Evolutionary conservation across 2,797 vertebrate species (phyloP), one percentile per base, ranked within the genome.

Genomic region (Mormyrops attenuatus): DNA sequence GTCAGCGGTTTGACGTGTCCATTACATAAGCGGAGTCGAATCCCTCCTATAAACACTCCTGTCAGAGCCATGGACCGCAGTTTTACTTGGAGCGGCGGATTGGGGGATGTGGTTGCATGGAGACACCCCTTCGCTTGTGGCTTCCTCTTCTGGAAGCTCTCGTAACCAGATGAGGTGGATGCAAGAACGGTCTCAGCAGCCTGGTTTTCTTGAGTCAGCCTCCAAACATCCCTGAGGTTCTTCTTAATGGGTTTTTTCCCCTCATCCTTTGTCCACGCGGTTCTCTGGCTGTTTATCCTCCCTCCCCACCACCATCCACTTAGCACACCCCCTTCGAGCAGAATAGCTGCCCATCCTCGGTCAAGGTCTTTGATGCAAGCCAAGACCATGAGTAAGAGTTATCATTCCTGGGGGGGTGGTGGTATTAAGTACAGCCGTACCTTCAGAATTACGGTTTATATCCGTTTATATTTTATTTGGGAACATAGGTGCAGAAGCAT

Each of bases 21-120:
- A 84, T 89, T 85, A 50, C 89, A 85, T 90, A 91, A 91, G 66
- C 80, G 86, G n/a, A 55, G 73, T 82, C 73, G 34, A 92, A 91
- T 92, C 63, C 82, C 85, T 88, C 17, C 38, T 88, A 88, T 91
- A 92, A 91, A 92, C 91, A 93, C 47, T 63, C 52, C 20, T 8
- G 89, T 88, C 44, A 52, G 47, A 30, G 57, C 55, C 80, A 86
- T 34, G 38, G 85, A 73, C 53, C 82, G 47, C 89, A 41, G 82
- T 52, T 66, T 69, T 69, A 53, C 47, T 86, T 89, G 82, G 44
- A 85, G 41, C 13, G 44, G 6, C 17, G 57, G n/a, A 34, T 26
- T 38, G 11, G 8, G 57, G 44, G 89, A 77, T 41, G 47, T 17
- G 57, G 26, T 66, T 53, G 57, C 47, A 44, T 77, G 63, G 77